Evolutionary conservation across 1,140 invertebrate species (phyloP), one percentile per base, ranked within the genome.

Genomic region (Mizuhopecten yessoensis): DNA sequence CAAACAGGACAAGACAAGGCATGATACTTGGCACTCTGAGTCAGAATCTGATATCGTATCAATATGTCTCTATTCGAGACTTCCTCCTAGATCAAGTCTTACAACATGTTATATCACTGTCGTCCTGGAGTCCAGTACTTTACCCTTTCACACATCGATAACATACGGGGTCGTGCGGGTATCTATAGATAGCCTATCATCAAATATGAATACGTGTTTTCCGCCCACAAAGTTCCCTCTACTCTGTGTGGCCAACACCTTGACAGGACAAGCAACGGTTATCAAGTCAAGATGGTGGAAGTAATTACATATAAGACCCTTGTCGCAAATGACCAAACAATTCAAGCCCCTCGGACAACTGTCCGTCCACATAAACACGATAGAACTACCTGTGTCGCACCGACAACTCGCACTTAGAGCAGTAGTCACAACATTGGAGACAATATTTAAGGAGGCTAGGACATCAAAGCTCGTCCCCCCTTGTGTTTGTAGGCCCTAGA

Each of bases 271-370:
- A 75, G 57, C 29, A 29, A 23, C 23, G 57, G 57, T 75, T 75
- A 75, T 75, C 57, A 75, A 75, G 57, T 75, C 57, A 75, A 75
- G 57, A 75, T 75, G 57, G 57, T n/a, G 23, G 57, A 29, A 5
- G 57, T 75, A 75, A 75, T 75, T 75, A 75, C 57, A 75, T n/a
- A 75, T 75, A 75, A 75, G 57, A 75, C 57, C 57, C 57, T 75
- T 75, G 57, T 75, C 23, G 57, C 57, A 75, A 49, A 75, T 17
- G 0, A 75, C 57, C 57, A 75, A 75, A 75, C 57, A 75, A 75
- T n/a, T 75, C 29, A 75, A 75, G 57, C 57, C 57, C 7, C 23
- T 75, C 1, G 57, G 57, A 75, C 57, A 75, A 75, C 57, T 29
- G 23, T 29, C 23, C 0, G 57, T 75, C 57, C 57, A 29, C 5